Evolutionary conservation across 2,888 invertebrate species (phyloP).

Genomic region (Lomographa bimaculata): DNA sequence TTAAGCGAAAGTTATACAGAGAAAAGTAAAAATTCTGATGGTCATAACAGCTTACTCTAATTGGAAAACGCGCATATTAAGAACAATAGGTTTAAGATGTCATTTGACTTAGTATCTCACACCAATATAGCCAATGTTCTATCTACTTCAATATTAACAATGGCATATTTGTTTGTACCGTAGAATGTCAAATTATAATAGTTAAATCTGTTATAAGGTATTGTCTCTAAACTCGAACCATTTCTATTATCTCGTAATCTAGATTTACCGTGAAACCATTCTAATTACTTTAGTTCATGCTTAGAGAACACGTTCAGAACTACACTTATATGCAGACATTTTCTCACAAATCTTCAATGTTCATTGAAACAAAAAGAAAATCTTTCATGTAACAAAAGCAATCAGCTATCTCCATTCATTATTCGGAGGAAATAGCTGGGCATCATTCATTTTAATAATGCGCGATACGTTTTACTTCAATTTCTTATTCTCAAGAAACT

Average conservation of each 20-base stretch:
- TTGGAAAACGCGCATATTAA: conserved; percentile 4
- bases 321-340: too few species aligned
- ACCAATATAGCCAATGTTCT: too few species aligned
- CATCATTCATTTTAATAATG: conserved; percentile 57
- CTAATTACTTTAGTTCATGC: not conserved
- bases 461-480: conserved; percentile 30
- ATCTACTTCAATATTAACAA: too few species aligned
- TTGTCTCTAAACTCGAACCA: too few species aligned
- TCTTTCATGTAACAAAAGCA: conserved; percentile 25
- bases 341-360: conserved; percentile 20
- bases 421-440: conserved; percentile 44
- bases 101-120: too few species aligned
- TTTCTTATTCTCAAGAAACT: conserved; percentile 42
- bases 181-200: too few species aligned
- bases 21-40: conserved; percentile 23
- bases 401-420: conserved; percentile 29
- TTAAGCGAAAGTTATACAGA: conserved; percentile 34
- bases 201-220: too few species aligned
- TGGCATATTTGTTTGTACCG: too few species aligned
- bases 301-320: too few species aligned
- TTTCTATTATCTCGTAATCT: too few species aligned
- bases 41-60: conserved; percentile 24
- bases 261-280: not conserved
- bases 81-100: too few species aligned
- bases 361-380: conserved; percentile 24